Conservation (phyloP, 92 coral and sea anemone genomes). For the Paragorgia papillata region DNA sequence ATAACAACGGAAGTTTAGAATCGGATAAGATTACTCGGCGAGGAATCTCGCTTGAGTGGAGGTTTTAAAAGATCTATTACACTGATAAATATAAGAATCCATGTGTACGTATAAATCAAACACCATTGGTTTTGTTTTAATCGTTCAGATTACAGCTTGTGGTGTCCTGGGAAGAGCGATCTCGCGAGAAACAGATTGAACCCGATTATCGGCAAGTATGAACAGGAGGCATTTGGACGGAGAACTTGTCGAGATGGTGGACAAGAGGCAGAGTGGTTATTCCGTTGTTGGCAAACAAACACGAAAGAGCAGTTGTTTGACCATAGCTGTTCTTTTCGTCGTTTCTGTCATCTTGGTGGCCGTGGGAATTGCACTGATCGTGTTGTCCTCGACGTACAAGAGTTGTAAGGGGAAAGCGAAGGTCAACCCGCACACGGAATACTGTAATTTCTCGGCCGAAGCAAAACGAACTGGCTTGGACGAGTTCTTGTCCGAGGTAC, state of each 20-base stretch:
- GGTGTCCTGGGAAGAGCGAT: background rate
- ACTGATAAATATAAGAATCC: slow-evolving; percentile 2
- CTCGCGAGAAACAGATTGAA: too few relatives aligned
- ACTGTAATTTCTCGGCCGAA: slow-evolving; percentile 65
- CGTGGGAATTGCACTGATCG: slow-evolving; percentile 70
- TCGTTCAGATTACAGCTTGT: background rate
- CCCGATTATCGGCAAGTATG: background rate
- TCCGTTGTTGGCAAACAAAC: background rate
- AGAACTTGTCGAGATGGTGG: slow-evolving; percentile 1
- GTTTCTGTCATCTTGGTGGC: slow-evolving; percentile 56
- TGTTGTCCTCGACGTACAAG: slow-evolving; percentile 45
- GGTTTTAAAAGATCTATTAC: background rate
- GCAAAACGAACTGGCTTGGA: slow-evolving; percentile 65
- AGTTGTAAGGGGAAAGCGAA: background rate
- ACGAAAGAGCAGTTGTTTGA: slow-evolving; percentile 13
- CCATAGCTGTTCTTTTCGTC: slow-evolving; percentile 45
- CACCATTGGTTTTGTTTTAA: background rate
- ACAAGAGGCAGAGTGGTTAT: background rate
- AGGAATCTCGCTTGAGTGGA: slow-evolving; percentile 1
- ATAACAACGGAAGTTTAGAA: background rate
- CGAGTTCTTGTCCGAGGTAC: slow-evolving; percentile 63
- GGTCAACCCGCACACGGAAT: background rate
- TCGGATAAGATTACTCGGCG: background rate
- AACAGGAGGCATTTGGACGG: background rate
- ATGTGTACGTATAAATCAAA: background rate